Base-by-base conservation (phyloP, 2,888 invertebrate species). In the Nymphalis urticae region DNA sequence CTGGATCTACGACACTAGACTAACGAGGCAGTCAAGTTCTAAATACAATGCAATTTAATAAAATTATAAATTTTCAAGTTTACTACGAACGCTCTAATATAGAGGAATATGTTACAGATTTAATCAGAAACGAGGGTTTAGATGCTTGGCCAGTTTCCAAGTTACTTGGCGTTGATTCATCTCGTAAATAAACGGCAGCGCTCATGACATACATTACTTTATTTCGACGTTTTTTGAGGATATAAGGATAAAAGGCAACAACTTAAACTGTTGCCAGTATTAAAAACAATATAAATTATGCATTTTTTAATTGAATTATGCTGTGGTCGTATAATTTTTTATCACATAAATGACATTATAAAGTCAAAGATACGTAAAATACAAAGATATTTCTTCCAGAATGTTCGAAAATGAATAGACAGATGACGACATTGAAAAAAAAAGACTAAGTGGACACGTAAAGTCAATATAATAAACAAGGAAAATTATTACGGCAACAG, bases 71-170 rank as follows among this genome's bases (percentile, higher is more conserved):
- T 17, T 19, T 6, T 58, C 16, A 16, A 27, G 1, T 27, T 42
- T 13, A 19, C 8, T 10, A 58, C 9, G 58, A 19, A 48, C 16
- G 48, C 19, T 65, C 58, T 36, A 5, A 59, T 59, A 67, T 24
- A 56, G n/a, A 36, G 7, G 21, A 19, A 48, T 61, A 53, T 53
- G 47, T 10, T 53, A 32, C 21, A 42, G 48, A 47, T 59, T 59
- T 63, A 69, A 69, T 69, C 66, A 66, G 53, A 61, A 47, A 62
- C 50, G 48, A 21, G n/a, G 47, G 59, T 66, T 65, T 48, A 47
- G 54, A 60, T 66, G 64, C 64, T 67, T 70, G 67, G 70, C 67
- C 32, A 24, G 27, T 27, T 21, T 63, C 70, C 70, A 70, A 67
- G 53, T 48, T 16, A 48, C 64, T 67, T 67, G 70, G 67, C 63